These are phyloP conservation scores for Pygoscelis antarcticus DNA, from an alignment of 2,113 vertebrate species.

Conservation along the genomic window DNA sequence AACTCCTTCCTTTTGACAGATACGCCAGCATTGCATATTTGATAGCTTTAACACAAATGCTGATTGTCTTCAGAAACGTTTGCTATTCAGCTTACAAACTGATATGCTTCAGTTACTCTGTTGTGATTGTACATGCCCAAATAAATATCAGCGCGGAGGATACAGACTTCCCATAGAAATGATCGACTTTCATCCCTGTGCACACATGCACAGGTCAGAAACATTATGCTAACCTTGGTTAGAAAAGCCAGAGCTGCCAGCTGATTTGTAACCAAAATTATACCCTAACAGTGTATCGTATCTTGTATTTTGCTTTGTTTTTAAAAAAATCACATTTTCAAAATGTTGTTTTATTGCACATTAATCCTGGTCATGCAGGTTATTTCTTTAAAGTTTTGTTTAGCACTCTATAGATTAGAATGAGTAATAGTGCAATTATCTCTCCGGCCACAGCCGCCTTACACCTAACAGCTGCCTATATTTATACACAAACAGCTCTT, in stretches of 20 bases:
- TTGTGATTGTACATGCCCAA: slow-evolving; percentile 50
- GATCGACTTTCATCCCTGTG: slow-evolving; percentile 7
- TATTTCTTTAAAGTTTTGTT: slow-evolving; percentile 64
- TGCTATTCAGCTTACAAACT: slow-evolving; percentile 12
- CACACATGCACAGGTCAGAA: background rate
- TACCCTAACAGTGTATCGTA: slow-evolving; percentile 61
- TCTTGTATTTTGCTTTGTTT: slow-evolving; percentile 30
- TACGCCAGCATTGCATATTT: background rate
- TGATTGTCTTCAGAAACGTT: slow-evolving; percentile 54
- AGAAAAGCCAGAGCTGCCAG: slow-evolving; percentile 47
- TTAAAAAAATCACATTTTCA: slow-evolving; percentile 76
- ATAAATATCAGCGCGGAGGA: slow-evolving; percentile 34
- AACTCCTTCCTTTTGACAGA: slow-evolving; percentile 32
- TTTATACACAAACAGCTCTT: slow-evolving; percentile 51
- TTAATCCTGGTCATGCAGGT: slow-evolving; percentile 76
- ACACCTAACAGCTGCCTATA: slow-evolving; percentile 44
- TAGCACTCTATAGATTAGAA: slow-evolving; percentile 70
- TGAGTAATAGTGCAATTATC: slow-evolving; percentile 68
- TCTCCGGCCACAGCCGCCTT: background rate
- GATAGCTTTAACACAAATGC: slow-evolving; percentile 1
- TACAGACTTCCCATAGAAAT: background rate
- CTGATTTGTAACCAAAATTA: slow-evolving; percentile 46
- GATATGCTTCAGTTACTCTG: slow-evolving; percentile 12
- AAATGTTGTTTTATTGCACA: slow-evolving; percentile 80
- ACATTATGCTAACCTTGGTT: background rate